Percentiles rank a stretch among this genome's conserved stretches.
Evolutionary conservation across 2,888 invertebrate genomes (phyloP).

Genomic region (Quadroppia sp.): DNA sequence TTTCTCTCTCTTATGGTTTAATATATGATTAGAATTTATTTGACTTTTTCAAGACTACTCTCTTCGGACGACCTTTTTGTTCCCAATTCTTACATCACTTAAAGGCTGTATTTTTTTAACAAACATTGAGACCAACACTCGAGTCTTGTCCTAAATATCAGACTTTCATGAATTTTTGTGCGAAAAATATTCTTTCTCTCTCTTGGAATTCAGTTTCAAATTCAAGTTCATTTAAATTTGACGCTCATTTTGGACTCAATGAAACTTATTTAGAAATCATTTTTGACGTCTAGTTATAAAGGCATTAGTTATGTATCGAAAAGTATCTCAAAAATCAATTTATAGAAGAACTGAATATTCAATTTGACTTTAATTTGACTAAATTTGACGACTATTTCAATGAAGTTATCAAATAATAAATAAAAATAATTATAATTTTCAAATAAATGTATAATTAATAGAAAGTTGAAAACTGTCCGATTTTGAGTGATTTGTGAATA

Average conservation of each 20-base stretch:
- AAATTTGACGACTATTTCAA: not conserved
- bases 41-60: conserved; percentile 24
- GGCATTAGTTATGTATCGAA: not conserved
- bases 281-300: not conserved
- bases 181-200: conserved; percentile 5
- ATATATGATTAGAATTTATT: conserved; percentile 33
- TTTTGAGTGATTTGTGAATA: not conserved
- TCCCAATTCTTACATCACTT: conserved; percentile 35
- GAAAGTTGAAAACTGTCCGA: too few species aligned
- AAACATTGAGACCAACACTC: conserved; percentile 30
- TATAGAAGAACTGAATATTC: not conserved
- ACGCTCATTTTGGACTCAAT: not conserved
- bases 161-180: not conserved
- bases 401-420: too few species aligned
- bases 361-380: not conserved
- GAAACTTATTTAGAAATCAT: not conserved
- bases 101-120: conserved; percentile 20
- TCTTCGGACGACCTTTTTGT: conserved; percentile 33
- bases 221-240: conserved; percentile 24
- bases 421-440: too few species aligned
- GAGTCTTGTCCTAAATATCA: conserved; percentile 28
- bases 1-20: not conserved
- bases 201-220: conserved; percentile 27
- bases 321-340: not conserved
- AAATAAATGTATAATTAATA: not conserved